Evolutionary conservation across 2,888 invertebrate genomes (phyloP).

Genomic region (Epicampocera succincta): DNA sequence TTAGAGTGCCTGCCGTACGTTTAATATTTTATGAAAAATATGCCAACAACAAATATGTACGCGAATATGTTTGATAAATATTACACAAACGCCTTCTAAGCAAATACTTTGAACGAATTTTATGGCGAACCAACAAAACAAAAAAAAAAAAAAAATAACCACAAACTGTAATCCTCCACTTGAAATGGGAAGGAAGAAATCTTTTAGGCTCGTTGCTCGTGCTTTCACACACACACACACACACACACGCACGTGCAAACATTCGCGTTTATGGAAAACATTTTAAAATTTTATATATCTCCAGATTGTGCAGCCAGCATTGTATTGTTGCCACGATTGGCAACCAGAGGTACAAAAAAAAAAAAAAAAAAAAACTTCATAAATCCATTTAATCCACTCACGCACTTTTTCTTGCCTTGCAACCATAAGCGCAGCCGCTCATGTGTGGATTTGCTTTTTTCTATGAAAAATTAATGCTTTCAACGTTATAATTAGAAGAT

Average conservation of each 20-base stretch:
- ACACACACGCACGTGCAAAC: too few species aligned
- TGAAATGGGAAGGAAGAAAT: not conserved
- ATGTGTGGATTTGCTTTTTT: constrained; percentile 5
- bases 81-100: constrained; percentile 64
- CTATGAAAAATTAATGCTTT: constrained; percentile 78
- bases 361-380: constrained; percentile 48
- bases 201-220: too few species aligned
- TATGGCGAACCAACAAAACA: constrained; percentile 14
- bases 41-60: not conserved
- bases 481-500: constrained; percentile 81
- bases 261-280: not conserved
- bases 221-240: too few species aligned
- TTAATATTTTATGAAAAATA: constrained; percentile 44
- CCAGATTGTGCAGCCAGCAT: not conserved
- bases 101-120: constrained; percentile 58
- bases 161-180: constrained; percentile 40
- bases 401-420: constrained; percentile 55
- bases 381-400: constrained; percentile 68
- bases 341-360: too few species aligned
- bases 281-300: constrained; percentile 6
- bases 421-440: not conserved
- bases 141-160: not conserved
- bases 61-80: constrained; percentile 59
- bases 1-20: constrained; percentile 28
- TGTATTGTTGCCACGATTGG: not conserved